These are phyloP conservation scores for Penaeus japonicus DNA, from an alignment of 1,140 invertebrate species.

Conservation along the genomic window DNA sequence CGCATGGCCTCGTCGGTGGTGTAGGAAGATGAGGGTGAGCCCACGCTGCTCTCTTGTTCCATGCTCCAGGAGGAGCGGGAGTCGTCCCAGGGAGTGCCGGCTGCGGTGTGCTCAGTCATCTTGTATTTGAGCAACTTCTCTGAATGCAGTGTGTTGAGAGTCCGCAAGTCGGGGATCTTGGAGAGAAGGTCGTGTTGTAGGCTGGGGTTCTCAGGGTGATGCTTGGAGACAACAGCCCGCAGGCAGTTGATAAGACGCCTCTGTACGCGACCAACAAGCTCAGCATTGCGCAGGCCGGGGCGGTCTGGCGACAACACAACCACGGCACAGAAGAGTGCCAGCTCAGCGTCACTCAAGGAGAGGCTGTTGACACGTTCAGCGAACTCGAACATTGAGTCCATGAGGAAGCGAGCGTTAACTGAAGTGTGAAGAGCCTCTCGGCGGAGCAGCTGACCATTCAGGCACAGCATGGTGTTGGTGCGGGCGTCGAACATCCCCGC, in stretches of 20 bases:
- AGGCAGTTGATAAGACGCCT: constrained; percentile 84
- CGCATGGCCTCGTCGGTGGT: constrained; percentile 78
- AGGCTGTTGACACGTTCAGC: constrained; percentile 91
- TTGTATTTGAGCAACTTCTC: constrained; percentile 94
- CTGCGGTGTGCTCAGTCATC: constrained; percentile 84
- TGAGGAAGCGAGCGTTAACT: constrained; percentile 90
- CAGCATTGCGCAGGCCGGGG: constrained; percentile 88
- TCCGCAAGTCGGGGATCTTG: constrained; percentile 93
- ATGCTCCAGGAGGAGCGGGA: constrained; percentile 44
- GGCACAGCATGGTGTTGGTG: constrained; percentile 77
- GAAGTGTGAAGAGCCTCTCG: constrained; percentile 81
- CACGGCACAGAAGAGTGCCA: constrained; percentile 93
- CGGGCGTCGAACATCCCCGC: constrained; percentile 88
- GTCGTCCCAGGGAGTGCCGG: constrained; percentile 64
- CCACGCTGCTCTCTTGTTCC: constrained; percentile 69
- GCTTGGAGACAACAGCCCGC: constrained; percentile 81
- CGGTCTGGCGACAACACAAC: constrained; percentile 92
- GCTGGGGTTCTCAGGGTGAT: constrained; percentile 76
- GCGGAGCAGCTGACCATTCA: constrained; percentile 90
- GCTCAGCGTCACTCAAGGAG: constrained; percentile 88
- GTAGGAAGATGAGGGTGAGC: constrained; percentile 69
- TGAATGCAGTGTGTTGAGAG: constrained; percentile 93
- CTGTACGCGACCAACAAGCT: constrained; percentile 92
- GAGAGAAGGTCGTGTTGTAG: constrained; percentile 88
- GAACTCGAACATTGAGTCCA: constrained; percentile 97